Evolutionary conservation across 2,113 vertebrate species (phyloP), one percentile per base, ranked within the genome.

Genomic region (Mesoclemmys tuberculata): DNA sequence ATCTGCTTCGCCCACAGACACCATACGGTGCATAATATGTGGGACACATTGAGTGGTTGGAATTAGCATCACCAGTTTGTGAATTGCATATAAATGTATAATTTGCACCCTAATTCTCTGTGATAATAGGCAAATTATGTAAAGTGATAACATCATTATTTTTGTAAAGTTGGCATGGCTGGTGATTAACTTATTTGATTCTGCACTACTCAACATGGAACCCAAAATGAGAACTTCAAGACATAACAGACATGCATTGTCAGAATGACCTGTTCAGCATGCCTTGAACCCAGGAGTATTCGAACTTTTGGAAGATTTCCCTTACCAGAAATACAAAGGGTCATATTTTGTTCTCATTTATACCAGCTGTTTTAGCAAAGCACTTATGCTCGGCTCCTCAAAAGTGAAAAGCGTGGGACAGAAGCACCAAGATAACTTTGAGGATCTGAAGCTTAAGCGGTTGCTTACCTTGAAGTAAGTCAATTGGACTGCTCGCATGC

Each of bases 1-100:
- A 95, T 96, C 81, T 92, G 16, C 71, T 88, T 88, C 27, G 2
- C 92, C 94, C 90, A 94, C 80, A 82, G 87, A 96, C 79, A n/a
- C 93, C 95, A 96, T 91, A 92, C 0, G 27, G 93, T 93, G 49
- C 91, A 87, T 85, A n/a, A 49, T 88, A 94, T 97, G 91, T 90
- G 81, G 93, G 94, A 93, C 93, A 94, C 94, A 41, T 10, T 52
- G 93, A 96, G 87, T 38, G 81, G n/a, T 46, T 96, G 92, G 68
- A 95, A 97, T 94, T 96, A 97, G 90, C 88, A 94, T 80, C 94
- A 81, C 52, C 83, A 71, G 51, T 80, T 95, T 95, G 68, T 64
- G 83, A 93, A 85, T 83, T 92, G 91, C 92, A 93, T 87, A 54
- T 80, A 95, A 94, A 96, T 91, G 90, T 49, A 96, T 81, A 49